Evolutionary conservation across 1,140 invertebrate species (phyloP), one percentile per base, ranked within the genome.

Genomic region (Oryctes rhinoceros): DNA sequence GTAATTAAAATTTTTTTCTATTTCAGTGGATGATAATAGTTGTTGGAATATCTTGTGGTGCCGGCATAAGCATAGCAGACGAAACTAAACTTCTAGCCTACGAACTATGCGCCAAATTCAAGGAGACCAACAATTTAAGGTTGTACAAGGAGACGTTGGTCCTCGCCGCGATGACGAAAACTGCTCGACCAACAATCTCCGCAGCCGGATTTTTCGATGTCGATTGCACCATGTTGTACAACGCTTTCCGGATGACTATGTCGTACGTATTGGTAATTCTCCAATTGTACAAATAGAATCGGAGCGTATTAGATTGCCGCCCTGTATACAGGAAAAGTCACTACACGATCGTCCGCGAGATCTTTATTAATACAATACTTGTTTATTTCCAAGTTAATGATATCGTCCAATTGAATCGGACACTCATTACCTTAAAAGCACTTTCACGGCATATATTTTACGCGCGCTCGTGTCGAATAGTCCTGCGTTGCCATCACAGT

Each of bases 81-180:
- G 35, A 37, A 37, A 71, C 65, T 3, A 18, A 4, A 2, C 35
- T 71, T 15, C 65, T 71, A 15, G 37, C 20, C 24, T 35, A 24
- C 24, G 65, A 71, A 71, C n/a, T 71, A 1, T 71, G 65, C 65
- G 18, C 13, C 11, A 71, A 71, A 71, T 71, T 71, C 9, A 71
- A 6, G 37, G 20, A 71, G 24, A 13, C 65, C 1, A 30, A 37
- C 24, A 6, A 35, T 0, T 7, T 71, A 4, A 13, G 35, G 11
- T 71, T 37, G 37, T 71, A 71, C 3, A 15, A 71, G 2, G 65
- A 71, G 20, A 71, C 9, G 20, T 35, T 71, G 65, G 65, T 71
- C 11, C 37, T 71, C 20, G 65, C 65, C 4, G 37, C 20, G 24
- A 9, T 71, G 13, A 24, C 24, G 11, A 71, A 71, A 10, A 4